Conservation (phyloP, 2,797 vertebrate species). For the Eidolon dupreanum region DNA sequence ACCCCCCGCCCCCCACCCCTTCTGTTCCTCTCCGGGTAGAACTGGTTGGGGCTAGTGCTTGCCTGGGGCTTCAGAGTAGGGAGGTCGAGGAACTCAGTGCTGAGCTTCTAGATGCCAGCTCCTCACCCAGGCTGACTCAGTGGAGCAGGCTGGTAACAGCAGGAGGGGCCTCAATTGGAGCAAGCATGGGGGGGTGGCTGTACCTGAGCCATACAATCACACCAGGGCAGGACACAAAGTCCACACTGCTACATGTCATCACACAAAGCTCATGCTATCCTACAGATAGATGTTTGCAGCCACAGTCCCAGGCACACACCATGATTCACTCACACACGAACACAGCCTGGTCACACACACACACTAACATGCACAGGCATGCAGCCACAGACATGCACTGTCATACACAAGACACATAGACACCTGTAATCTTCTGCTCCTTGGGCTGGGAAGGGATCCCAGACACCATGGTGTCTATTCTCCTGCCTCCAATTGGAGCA, state of each 20-base stretch:
- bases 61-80: conserved; percentile 55
- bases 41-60: conserved; percentile 66
- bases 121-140: conserved; percentile 55
- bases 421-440: neutral
- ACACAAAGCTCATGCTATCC: neutral
- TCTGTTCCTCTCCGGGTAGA: conserved; percentile 23
- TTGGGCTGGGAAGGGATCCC: neutral
- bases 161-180: conserved; percentile 4
- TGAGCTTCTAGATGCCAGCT: conserved; percentile 15
- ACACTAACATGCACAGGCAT: neutral
- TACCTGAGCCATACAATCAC: neutral
- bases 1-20: neutral
- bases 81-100: conserved; percentile 26
- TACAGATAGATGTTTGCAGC: neutral
- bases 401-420: neutral
- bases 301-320: neutral
- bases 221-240: neutral
- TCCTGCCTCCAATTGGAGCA: neutral
- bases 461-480: neutral
- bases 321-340: neutral
- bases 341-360: neutral
- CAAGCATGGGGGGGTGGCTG: neutral
- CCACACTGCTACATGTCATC: neutral
- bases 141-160: neutral
- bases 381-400: neutral